Conservation (phyloP, 2,797 vertebrate genomes). For the Pipistrellus pipistrellus region DNA sequence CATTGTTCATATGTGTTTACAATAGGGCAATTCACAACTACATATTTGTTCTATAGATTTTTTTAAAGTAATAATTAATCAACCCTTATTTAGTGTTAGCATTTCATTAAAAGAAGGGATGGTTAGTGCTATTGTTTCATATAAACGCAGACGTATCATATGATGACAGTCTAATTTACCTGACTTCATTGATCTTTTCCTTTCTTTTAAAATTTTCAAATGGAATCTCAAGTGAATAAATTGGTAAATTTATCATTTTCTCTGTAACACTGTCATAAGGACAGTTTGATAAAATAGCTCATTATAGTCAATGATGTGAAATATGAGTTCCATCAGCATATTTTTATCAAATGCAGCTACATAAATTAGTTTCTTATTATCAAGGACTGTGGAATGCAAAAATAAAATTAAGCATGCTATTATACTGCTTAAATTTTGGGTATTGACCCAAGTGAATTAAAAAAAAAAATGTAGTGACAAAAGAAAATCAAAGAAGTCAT, state of each 20-base stretch:
- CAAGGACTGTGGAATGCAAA: constrained; percentile 87
- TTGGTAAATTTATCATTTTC: constrained; percentile 92
- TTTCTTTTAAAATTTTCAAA: constrained; percentile 88
- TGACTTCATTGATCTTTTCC: constrained; percentile 86
- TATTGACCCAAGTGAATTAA: constrained; percentile 83
- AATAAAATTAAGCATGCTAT: constrained; percentile 89
- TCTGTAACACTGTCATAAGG: constrained; percentile 89
- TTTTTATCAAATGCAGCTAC: constrained; percentile 89
- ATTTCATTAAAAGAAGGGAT: constrained; percentile 83
- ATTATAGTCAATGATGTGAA: constrained; percentile 92
- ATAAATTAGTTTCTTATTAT: constrained; percentile 91
- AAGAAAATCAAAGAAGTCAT: constrained; percentile 78
- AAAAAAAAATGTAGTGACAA: constrained; percentile 70
- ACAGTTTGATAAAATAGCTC: constrained; percentile 93
- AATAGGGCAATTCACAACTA: constrained; percentile 56
- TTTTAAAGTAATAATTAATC: constrained; percentile 85
- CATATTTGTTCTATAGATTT: constrained; percentile 74
- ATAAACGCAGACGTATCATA: constrained; percentile 83
- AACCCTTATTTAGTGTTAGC: constrained; percentile 84
- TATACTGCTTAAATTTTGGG: constrained; percentile 85
- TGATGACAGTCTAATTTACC: constrained; percentile 85
- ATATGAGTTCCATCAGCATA: constrained; percentile 91
- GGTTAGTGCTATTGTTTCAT: constrained; percentile 85
- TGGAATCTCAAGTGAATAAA: constrained; percentile 90
- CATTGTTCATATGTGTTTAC: constrained; percentile 70